Conservation (phyloP, 2,797 vertebrate species). For the Trichosurus vulpecula region DNA sequence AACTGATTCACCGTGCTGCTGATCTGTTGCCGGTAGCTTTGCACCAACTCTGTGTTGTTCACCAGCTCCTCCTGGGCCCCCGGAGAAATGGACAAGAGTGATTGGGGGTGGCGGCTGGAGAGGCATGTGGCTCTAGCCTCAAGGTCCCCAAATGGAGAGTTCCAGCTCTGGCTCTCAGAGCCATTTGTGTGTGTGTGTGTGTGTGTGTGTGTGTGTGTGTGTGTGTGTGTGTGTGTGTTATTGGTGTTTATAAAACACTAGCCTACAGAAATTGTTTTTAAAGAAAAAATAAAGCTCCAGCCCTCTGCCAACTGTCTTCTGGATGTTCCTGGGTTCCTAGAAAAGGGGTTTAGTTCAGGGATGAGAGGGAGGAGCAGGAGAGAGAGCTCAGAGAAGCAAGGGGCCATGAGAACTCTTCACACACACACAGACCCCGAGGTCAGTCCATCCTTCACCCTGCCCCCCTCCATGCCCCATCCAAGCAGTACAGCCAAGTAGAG, state of each 20-base stretch:
- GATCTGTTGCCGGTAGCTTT: constrained; percentile 97
- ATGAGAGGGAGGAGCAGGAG: not conserved
- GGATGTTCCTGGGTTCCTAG: not conserved
- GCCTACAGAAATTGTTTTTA: not conserved
- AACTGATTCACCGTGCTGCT: constrained; percentile 94
- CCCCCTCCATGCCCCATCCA: not conserved
- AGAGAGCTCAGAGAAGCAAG: not conserved
- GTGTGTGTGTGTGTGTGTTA: not conserved
- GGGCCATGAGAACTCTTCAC: not conserved
- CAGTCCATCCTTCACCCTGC: not conserved
- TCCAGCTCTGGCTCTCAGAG: not conserved
- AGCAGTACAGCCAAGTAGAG: not conserved
- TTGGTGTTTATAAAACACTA: not conserved
- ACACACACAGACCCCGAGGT: too few relatives aligned
- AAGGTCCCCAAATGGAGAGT: not conserved
- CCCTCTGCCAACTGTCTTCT: not conserved
- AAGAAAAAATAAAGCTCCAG: not conserved
- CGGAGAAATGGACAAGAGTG: accelerated
- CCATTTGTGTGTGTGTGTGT: not conserved
- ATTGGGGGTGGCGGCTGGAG: not conserved
- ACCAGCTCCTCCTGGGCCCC: constrained; percentile 92
- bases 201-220: not conserved
- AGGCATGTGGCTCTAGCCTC: not conserved
- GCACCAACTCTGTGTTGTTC: constrained; percentile 96
- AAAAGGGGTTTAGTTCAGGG: not conserved